Base-by-base conservation (phyloP, 2,113 vertebrate species). In the Lampris megalopsis region DNA sequence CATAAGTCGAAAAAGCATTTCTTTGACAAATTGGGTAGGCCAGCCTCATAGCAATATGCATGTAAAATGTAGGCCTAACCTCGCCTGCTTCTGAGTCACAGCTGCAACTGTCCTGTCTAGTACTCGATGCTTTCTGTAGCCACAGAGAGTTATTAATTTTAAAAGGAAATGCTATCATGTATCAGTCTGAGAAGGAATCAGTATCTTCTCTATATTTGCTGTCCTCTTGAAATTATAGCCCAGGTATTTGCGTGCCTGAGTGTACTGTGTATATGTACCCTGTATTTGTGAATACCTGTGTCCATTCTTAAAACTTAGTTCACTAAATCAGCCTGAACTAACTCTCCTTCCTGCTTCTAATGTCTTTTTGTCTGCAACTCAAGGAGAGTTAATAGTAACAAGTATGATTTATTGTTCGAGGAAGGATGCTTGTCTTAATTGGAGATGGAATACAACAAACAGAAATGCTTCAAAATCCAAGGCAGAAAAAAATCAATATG, bases 361-460 rank as follows among this genome's bases (percentile, higher is more conserved):
- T 63, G 81, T 92, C 82, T 91, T 92, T 91, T 90, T 91, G 86
- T 91, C 88, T 91, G 86, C 86, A 86, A 90, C 84, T 87, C 80
- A 11, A 66, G 61, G 24, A 38, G 54, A 36, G 49, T 24, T 24
- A 24, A 24, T 24, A 41, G 38, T 1, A 13, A 42, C 59, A 11
- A 38, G 24, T 79, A 36, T 13, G 38, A 48, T 47, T 49, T 9
- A 48, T 7, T 0, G 4, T 63, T 57, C 6, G n/a, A 61, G 7
- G 24, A 53, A 61, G 37, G 42, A 50, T 35, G 63, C n/a, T 54
- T 54, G 2, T 54, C 2, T 54, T 11, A 5, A 45, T 45, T 45
- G 43, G 43, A 45, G 43, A 45, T 7, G 4, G 43, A 24, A 24
- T 45, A 45, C 52, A 54, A 35, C 64, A 6, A 9, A 56, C 61